Base-by-base conservation (phyloP, 2,888 invertebrate species). In the Cephus pygmeus region DNA sequence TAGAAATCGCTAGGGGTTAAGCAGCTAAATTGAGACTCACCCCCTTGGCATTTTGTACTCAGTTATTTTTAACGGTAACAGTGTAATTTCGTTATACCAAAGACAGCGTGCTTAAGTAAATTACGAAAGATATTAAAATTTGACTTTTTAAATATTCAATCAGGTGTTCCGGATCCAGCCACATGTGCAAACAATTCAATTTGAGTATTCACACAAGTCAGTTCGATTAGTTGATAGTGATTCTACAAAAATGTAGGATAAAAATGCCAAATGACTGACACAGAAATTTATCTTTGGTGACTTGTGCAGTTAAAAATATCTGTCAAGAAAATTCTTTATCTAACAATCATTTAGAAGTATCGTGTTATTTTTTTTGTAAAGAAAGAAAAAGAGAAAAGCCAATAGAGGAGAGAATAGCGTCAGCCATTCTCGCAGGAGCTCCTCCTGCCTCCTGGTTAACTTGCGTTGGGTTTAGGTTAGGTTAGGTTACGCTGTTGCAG, bases 311-410 rank as follows among this genome's bases (percentile, higher is more conserved):
- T 40, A 23, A 23, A 15, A 40, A 40, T 40, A 40, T 23, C 1
- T 40, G 6, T 40, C 15, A 9, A 23, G 15, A 12, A 40, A 15
- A 4, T 40, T 15, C 23, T 23, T 23, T 23, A 6, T 40, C 23
- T 40, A 40, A 40, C 1, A 23, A 23, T 23, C 9, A 9, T 56
- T 56, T 56, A 23, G 23, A 56, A 56, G 9, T 56, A 9, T 23
- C 6, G 56, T 56, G 23, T 9, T 23, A 56, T 23, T 23, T 40
- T 40, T 36, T 40, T 23, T 56, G 2, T 9, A 2, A 76, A 69
- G 69, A 73, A 77, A 33, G 69, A 69, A 69, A 76, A 76, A 35
- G 71, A 30, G 73, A 69, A 75, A 75, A 75, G 69, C 68, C 73
- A 56, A 40, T 68, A 68, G 77, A 35, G 68, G 30, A 11, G 35